Evolutionary conservation across 2,797 vertebrate species (phyloP).

Genomic region (Gallinago nigripennis): DNA sequence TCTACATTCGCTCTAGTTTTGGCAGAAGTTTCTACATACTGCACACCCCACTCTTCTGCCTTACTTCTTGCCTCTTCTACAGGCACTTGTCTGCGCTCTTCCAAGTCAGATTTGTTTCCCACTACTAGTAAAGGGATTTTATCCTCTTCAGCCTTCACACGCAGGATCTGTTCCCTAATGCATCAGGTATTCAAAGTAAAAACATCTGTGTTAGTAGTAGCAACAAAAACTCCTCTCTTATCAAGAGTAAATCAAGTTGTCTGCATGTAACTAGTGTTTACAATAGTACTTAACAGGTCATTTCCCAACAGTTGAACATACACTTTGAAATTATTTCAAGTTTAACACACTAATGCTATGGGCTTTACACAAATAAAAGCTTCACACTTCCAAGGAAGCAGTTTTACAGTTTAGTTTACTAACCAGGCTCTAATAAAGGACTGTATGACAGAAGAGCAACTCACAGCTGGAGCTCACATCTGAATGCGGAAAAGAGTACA

Average conservation of each 20-base stretch:
- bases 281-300: not conserved
- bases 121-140: slow-evolving; percentile 94
- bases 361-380: not conserved
- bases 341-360: not conserved
- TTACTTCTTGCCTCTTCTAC: slow-evolving; percentile 85
- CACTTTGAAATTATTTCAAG: not conserved
- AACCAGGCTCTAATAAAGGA: not conserved
- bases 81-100: slow-evolving; percentile 90
- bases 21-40: slow-evolving; percentile 95
- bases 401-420: not conserved
- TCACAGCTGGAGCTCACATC: not conserved
- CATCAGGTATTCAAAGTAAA: slow-evolving; percentile 6
- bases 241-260: not conserved
- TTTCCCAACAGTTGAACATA: not conserved
- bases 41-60: slow-evolving; percentile 90
- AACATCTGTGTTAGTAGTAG: not conserved
- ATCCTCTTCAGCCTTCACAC: slow-evolving; percentile 93
- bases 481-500: not conserved
- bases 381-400: not conserved
- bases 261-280: not conserved
- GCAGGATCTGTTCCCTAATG: slow-evolving; percentile 92
- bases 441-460: not conserved
- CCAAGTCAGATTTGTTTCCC: slow-evolving; percentile 96
- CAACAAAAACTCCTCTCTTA: not conserved
- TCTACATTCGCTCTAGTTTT: slow-evolving; percentile 96